Base-by-base conservation (phyloP, 1,140 invertebrate species). In the Meloidogyne exigua region DNA sequence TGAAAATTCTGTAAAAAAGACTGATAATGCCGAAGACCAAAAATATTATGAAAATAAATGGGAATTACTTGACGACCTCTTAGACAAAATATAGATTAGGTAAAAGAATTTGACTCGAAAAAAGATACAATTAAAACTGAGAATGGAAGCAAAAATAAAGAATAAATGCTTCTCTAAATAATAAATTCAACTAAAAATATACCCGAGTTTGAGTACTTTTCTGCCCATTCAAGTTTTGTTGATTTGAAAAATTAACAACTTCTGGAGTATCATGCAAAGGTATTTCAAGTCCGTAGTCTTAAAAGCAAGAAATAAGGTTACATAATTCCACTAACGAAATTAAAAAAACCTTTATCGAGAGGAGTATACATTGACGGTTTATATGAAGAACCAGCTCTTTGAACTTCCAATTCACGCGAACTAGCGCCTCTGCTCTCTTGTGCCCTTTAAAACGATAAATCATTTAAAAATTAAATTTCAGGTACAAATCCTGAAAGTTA, bases 331-430 rank as follows among this genome's bases (percentile, higher is more conserved):
- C 28, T 32, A 32, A 32, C 0, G 9, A 39, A 39, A 9, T 57
- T 49, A 49, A 57, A n/a, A 15, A 70, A 11, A 70, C 69, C 69
- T 42, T 71, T 71, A 26, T 57, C 4, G 26, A 70, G 28, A 15
- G 69, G 69, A n/a, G 39, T 42, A 2, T 18, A 42, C 7, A 32
- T 18, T n/a, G n/a, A 4, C 18, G 69, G n/a, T 10, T 44, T 71
- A 18, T 18, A 26, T 0, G 69, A 71, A 18, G 69, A 71, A 2
- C 69, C 69, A 62, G 69, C 69, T 57, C 69, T 44, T n/a, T 71
- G 69, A 21, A 26, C 44, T 32, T 71, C 69, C 25, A 71, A 5
- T 44, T 71, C 68, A 12, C 68, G 68, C 4, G 49, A 57, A 57
- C 49, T 57, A 57, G 49, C 18, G 4, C 13, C 5, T 57, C 49